Percentiles rank a stretch among this genome's conserved stretches.
phyloP scores from a whole-genome alignment of 2,888 invertebrate species.

The Tinea semifulvella region DNA sequence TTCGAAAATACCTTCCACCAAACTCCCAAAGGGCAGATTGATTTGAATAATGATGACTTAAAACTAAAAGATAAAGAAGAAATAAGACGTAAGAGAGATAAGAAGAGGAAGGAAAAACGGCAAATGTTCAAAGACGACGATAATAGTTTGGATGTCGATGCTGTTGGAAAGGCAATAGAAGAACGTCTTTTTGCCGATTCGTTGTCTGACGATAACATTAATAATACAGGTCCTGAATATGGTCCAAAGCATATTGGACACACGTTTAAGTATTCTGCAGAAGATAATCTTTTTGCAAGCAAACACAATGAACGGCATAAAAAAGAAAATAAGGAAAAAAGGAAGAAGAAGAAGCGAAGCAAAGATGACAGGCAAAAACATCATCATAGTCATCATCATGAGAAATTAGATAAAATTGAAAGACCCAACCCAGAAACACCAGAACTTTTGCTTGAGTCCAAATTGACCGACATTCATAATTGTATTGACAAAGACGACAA shows the following conservation, averaged over 20 bases:
- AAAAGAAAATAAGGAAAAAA: slow-evolving; percentile 79
- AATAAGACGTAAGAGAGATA: slow-evolving; percentile 68
- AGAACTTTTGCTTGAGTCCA: slow-evolving; percentile 22
- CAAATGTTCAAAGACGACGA: slow-evolving; percentile 72
- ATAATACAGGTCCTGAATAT: slow-evolving; percentile 33
- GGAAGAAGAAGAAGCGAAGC: slow-evolving; percentile 85
- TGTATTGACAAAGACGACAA: slow-evolving; percentile 37
- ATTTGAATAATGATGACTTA: slow-evolving; percentile 27
- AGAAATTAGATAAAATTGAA: slow-evolving; percentile 37
- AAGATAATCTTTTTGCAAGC: slow-evolving; percentile 29
- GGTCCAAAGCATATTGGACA: slow-evolving; percentile 42
- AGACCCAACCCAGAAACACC: slow-evolving; percentile 25
- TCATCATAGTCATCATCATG: slow-evolving; percentile 72
- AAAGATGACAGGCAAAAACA: slow-evolving; percentile 80
- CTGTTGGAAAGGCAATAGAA: slow-evolving; percentile 83
- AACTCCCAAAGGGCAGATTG: slow-evolving; percentile 16
- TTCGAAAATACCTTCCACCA: slow-evolving; percentile 26
- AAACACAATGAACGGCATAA: slow-evolving; percentile 23
- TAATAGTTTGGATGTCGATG: slow-evolving; percentile 82
- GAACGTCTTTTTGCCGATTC: slow-evolving; percentile 79
- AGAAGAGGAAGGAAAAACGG: slow-evolving; percentile 70
- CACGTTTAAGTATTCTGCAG: slow-evolving; percentile 63
- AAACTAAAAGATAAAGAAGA: slow-evolving; percentile 59
- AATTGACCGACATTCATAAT: slow-evolving; percentile 17
- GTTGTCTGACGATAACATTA: slow-evolving; percentile 53